A percentile compares a stretch with the other conserved stretches of the same genome.
Evolutionary conservation across 2,888 invertebrate genomes (phyloP).

Genomic region (Acrobasis consociella): DNA sequence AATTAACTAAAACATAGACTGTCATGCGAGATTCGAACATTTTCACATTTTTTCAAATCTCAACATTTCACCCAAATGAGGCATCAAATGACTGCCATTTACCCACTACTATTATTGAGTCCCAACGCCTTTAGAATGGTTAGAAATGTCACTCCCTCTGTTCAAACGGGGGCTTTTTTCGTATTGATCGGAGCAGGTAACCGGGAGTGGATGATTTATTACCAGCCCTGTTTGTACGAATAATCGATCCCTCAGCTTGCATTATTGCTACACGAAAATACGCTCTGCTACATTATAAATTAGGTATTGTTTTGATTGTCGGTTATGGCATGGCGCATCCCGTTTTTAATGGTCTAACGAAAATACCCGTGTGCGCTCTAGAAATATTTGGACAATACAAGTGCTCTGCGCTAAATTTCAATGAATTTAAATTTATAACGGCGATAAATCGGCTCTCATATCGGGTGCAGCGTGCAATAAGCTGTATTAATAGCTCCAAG

Average conservation of each 20-base stretch:
- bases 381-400: conserved; percentile 70
- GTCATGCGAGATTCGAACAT: background rate
- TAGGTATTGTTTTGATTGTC: conserved; percentile 39
- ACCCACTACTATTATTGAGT: conserved; percentile 22
- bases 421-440: conserved; percentile 52
- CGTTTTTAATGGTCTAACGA: conserved; percentile 67
- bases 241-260: conserved; percentile 71
- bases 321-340: conserved; percentile 51
- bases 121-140: conserved; percentile 40
- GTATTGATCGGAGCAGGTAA: conserved; percentile 77
- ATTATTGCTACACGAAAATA: conserved; percentile 42
- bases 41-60: conserved; percentile 10
- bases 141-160: conserved; percentile 74
- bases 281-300: conserved; percentile 38
- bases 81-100: conserved; percentile 18
- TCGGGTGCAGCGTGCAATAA: conserved; percentile 35
- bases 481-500: conserved; percentile 18
- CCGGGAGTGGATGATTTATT: conserved; percentile 79
- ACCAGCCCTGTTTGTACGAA: conserved; percentile 77
- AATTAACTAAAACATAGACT: background rate
- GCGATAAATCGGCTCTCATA: conserved; percentile 15
- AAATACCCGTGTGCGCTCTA: conserved; percentile 61
- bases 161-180: conserved; percentile 68
- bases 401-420: conserved; percentile 61
- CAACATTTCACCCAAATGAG: conserved; percentile 17